These are phyloP conservation scores for Nansenia antarctica DNA, from an alignment of 2,113 vertebrate genomes.

Conservation along the genomic window DNA sequence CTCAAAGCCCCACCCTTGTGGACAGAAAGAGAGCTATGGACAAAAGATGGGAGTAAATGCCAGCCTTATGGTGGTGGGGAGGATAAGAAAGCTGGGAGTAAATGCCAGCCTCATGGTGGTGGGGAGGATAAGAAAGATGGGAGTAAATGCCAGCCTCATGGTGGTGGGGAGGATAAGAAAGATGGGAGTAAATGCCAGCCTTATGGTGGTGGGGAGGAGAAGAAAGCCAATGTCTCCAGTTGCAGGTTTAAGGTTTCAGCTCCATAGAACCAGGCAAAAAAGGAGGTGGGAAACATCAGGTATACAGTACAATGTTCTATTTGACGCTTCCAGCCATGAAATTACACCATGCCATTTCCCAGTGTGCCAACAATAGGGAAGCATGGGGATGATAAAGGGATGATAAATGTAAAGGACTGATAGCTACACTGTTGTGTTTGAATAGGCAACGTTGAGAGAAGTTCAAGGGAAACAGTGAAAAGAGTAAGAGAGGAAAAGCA, in stretches of 20 bases:
- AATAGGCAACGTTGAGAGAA: constrained; percentile 14
- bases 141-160: background rate
- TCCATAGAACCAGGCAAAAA: constrained; percentile 10
- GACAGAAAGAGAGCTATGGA: no score
- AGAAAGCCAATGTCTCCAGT: constrained; percentile 43
- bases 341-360: constrained; percentile 20
- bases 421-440: constrained; percentile 16
- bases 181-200: background rate
- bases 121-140: no score
- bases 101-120: no score
- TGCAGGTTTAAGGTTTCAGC: constrained; percentile 55
- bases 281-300: constrained; percentile 49
- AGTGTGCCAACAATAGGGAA: constrained; percentile 30
- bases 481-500: background rate
- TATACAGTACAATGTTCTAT: constrained; percentile 28
- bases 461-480: background rate
- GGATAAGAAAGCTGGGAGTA: no score
- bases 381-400: constrained; percentile 3
- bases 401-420: background rate
- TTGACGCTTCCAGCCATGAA: constrained; percentile 27
- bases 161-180: constrained; percentile 13
- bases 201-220: constrained; percentile 19
- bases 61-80: no score
- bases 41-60: no score
- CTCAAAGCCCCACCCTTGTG: no score